Percentiles rank a stretch among this genome's conserved stretches.
phyloP scores from a whole-genome alignment of 2,888 invertebrate species.

The Polydrusus cervinus region DNA sequence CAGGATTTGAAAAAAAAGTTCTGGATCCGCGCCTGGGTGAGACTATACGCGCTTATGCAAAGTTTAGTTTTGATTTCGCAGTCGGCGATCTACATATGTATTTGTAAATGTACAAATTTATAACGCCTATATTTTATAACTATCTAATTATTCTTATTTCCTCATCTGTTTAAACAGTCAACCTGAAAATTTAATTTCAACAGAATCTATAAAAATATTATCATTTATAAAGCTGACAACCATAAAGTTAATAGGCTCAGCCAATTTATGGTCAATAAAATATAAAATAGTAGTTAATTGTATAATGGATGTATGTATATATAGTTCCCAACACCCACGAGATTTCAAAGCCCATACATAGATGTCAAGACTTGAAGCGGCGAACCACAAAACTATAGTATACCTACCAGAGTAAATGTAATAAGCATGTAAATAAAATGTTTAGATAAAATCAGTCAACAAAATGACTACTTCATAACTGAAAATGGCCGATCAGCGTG shows the following conservation, averaged over 20 bases:
- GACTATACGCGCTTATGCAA: too few species aligned
- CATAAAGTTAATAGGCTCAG: slow-evolving; percentile 14
- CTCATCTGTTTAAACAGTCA: background rate
- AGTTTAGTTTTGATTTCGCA: too few species aligned
- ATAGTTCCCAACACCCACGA: slow-evolving; percentile 8
- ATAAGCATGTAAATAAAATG: slow-evolving; percentile 42
- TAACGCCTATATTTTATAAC: too few species aligned
- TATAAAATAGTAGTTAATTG: slow-evolving; percentile 21
- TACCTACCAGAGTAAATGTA: slow-evolving; percentile 20
- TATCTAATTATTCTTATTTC: background rate
- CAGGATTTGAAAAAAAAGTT: too few species aligned
- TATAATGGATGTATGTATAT: slow-evolving; percentile 17
- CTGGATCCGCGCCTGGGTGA: too few species aligned
- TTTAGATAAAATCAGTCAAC: slow-evolving; percentile 37
- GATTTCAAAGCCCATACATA: slow-evolving; percentile 12
- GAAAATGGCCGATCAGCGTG: slow-evolving; percentile 38
- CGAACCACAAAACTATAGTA: slow-evolving; percentile 11
- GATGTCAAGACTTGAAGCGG: slow-evolving; percentile 5
- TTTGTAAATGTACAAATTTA: too few species aligned
- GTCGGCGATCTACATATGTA: too few species aligned
- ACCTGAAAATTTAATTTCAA: background rate
- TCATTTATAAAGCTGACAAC: background rate
- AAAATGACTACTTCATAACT: slow-evolving; percentile 39
- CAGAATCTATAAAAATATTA: background rate
- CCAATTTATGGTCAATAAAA: slow-evolving; percentile 25